Conservation (phyloP, 2,888 invertebrate genomes). For the Caenorhabditis japonica region DNA sequence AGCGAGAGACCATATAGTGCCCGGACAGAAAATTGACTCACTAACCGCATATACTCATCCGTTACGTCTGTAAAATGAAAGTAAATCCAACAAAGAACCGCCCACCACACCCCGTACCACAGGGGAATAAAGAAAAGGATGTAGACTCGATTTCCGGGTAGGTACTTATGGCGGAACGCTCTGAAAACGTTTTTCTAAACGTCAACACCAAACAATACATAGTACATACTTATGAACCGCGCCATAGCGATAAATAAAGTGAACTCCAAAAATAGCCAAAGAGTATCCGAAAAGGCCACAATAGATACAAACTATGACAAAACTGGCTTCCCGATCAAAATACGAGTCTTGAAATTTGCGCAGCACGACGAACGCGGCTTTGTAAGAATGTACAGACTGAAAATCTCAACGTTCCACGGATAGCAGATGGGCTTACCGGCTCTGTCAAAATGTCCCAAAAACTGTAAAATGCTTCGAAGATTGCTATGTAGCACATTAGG, state of each 20-base stretch:
- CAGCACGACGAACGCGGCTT: constrained; percentile 5
- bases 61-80: neutral
- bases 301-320: constrained; percentile 6
- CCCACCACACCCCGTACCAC: constrained; percentile 12
- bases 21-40: no score
- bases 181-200: no score
- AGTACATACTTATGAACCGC: neutral
- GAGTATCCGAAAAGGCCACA: constrained; percentile 19
- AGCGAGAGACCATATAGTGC: no score
- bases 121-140: constrained; percentile 1
- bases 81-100: neutral
- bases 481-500: constrained; percentile 19
- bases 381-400: neutral
- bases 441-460: constrained; percentile 1
- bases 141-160: neutral
- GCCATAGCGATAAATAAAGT: constrained; percentile 23
- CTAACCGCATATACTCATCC: neutral
- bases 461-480: constrained; percentile 2
- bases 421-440: neutral
- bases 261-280: constrained; percentile 16
- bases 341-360: constrained; percentile 13
- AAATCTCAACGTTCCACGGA: neutral
- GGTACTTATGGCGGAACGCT: constrained; percentile 3
- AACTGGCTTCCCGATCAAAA: constrained; percentile 1
- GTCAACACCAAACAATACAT: no score